A percentile compares a stretch with the other conserved stretches of the same genome.
Conservation (phyloP, 2,797 vertebrate genomes). For the Hybognathus amarus region DNA sequence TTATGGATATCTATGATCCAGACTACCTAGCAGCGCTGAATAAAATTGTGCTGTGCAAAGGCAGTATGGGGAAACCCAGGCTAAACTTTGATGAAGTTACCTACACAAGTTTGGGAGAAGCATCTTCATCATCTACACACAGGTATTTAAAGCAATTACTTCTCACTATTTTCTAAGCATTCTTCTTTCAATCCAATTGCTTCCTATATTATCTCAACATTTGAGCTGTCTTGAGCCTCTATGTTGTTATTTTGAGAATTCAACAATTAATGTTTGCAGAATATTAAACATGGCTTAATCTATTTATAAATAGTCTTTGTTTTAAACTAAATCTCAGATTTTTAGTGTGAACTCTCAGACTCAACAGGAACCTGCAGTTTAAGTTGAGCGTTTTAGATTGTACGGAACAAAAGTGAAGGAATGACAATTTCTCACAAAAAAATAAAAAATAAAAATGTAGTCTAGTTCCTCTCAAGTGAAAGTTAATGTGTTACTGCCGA, state of each 20-base stretch:
- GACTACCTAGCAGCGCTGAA: too few species aligned
- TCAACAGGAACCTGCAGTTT: background rate
- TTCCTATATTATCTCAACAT: background rate
- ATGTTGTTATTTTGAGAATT: background rate
- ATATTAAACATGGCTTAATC: background rate
- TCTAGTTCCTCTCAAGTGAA: background rate
- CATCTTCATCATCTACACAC: too few species aligned
- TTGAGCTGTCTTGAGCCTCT: background rate
- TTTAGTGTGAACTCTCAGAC: background rate
- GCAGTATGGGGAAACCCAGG: too few species aligned
- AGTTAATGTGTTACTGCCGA: slow-evolving; percentile 41
- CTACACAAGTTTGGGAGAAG: background rate
- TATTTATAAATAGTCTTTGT: background rate
- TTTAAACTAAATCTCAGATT: background rate
- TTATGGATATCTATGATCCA: too few species aligned
- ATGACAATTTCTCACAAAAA: background rate
- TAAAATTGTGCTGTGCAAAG: too few species aligned
- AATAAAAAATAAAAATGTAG: too few species aligned
- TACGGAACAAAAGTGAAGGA: background rate
- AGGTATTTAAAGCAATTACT: background rate
- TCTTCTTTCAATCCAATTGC: background rate
- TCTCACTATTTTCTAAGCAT: background rate
- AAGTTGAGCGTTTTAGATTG: background rate
- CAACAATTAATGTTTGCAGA: background rate
- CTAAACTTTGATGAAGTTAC: background rate